Conservation (phyloP, 2,113 vertebrate species). For the Cheirogaleus medius region DNA sequence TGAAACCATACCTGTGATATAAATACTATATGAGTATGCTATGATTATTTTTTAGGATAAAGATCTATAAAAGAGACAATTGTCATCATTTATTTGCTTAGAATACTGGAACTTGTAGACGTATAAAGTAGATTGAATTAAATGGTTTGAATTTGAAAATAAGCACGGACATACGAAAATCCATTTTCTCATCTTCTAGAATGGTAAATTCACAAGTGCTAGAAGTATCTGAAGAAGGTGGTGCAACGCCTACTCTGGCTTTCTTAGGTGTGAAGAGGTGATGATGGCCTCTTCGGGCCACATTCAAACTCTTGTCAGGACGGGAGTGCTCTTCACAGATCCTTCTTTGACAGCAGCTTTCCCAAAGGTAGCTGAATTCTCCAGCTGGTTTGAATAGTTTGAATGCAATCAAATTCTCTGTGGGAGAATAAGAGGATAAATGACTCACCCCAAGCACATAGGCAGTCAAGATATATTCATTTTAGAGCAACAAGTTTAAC, state of each 20-base stretch:
- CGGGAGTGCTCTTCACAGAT: slow-evolving; percentile 52
- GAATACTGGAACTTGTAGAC: neutral
- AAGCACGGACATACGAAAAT: neutral
- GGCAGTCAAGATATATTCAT: slow-evolving; percentile 56
- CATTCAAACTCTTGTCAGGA: neutral
- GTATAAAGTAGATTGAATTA: neutral
- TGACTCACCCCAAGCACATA: slow-evolving; percentile 48
- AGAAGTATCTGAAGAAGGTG: neutral
- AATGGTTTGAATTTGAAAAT: slow-evolving; percentile 32
- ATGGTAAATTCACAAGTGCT: neutral
- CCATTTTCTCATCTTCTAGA: slow-evolving; percentile 15
- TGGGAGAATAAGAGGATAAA: slow-evolving; percentile 67
- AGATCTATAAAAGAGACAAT: neutral
- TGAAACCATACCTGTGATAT: neutral
- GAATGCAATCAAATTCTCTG: slow-evolving; percentile 72
- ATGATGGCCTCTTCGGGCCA: slow-evolving; percentile 4
- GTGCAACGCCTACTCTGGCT: neutral
- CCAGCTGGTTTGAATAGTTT: slow-evolving; percentile 50
- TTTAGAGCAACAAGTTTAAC: slow-evolving; percentile 60
- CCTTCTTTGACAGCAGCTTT: slow-evolving; percentile 47
- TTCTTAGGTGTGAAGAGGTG: slow-evolving; percentile 30
- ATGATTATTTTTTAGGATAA: slow-evolving; percentile 8
- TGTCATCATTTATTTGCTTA: slow-evolving; percentile 26
- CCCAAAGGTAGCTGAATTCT: slow-evolving; percentile 60
- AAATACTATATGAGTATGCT: neutral